These are phyloP conservation scores for Crotalus adamanteus DNA, from an alignment of 2,797 vertebrate genomes.

Conservation along the genomic window DNA sequence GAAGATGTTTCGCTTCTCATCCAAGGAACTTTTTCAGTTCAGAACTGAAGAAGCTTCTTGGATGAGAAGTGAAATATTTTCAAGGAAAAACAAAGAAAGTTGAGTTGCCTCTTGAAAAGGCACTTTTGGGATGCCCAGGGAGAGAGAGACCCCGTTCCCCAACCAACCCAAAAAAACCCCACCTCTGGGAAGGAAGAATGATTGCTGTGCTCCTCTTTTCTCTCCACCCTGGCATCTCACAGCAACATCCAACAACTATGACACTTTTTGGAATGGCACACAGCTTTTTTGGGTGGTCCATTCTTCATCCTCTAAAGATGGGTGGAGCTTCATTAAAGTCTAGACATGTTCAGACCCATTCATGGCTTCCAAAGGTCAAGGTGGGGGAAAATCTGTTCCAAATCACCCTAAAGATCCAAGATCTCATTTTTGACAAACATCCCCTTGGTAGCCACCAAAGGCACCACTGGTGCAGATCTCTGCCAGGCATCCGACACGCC, in stretches of 20 bases:
- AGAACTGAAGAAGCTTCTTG: not conserved
- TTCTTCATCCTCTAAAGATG: not conserved
- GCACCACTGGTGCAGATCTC: not conserved
- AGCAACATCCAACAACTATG: not conserved
- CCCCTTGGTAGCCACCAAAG: not conserved
- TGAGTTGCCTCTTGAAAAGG: not conserved
- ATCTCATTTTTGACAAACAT: not conserved
- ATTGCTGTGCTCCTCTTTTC: not conserved
- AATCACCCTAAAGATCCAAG: not conserved
- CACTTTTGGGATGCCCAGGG: not conserved
- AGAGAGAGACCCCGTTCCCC: not conserved
- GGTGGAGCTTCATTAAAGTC: not conserved
- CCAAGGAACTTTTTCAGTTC: not conserved
- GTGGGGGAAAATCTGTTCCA: not conserved
- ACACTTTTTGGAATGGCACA: not conserved
- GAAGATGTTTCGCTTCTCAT: not conserved
- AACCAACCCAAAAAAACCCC: not conserved
- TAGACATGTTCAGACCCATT: not conserved
- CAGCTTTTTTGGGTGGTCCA: not conserved
- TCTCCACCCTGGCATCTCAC: not conserved
- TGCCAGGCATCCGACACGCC: not conserved
- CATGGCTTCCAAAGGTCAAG: not conserved
- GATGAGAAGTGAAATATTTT: not conserved
- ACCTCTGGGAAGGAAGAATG: not conserved
- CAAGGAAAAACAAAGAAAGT: not conserved